Evolutionary conservation across 2,113 vertebrate genomes (phyloP).

Genomic region (Alligator sinensis): DNA sequence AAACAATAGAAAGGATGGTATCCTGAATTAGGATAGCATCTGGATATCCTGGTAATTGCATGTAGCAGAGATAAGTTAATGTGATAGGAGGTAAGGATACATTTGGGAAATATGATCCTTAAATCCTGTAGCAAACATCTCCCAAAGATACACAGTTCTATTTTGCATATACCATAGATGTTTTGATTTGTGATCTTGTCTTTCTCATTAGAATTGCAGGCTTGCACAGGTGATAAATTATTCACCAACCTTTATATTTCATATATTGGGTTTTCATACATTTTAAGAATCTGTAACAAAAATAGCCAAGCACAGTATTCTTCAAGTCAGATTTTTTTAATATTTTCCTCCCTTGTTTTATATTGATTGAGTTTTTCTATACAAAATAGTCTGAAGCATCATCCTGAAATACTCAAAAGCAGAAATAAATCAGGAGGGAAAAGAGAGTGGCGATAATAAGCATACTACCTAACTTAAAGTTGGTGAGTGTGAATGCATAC

Average conservation of each 20-base stretch:
- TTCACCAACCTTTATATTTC: rapidly evolving
- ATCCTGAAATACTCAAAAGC: neutral
- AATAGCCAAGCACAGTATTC: neutral
- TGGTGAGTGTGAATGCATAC: too few species aligned
- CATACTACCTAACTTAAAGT: too few species aligned
- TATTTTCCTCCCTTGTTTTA: neutral
- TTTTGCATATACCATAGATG: neutral
- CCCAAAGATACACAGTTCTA: neutral
- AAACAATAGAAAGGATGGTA: neutral
- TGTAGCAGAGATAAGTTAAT: too few species aligned
- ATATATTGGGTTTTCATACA: neutral
- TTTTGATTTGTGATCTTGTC: rapidly evolving
- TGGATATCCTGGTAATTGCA: too few species aligned
- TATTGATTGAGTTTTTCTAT: neutral
- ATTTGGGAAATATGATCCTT: neutral
- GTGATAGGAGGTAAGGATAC: neutral
- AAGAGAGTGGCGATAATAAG: neutral
- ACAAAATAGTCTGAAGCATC: too few species aligned
- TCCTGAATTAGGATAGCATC: too few species aligned
- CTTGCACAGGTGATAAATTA: too few species aligned
- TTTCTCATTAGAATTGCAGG: neutral
- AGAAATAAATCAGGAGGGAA: neutral
- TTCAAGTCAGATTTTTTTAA: neutral
- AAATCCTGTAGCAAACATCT: neutral
- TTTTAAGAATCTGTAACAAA: neutral